These are phyloP conservation scores for Drosophila asahinai DNA, from an alignment of 1,140 invertebrate species.

Conservation along the genomic window DNA sequence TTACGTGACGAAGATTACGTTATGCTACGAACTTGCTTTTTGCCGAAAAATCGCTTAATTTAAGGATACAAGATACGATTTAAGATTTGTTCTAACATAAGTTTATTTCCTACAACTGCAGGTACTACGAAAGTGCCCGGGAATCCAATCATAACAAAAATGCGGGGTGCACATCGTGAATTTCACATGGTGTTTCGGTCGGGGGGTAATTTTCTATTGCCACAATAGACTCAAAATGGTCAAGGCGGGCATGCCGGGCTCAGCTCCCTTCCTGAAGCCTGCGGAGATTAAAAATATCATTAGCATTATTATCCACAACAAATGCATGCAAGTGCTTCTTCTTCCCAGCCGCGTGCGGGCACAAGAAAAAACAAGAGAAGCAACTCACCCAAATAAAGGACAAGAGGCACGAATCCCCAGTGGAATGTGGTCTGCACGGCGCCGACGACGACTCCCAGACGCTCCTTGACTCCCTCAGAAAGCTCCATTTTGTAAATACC, in stretches of 20 bases:
- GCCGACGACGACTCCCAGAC: constrained; percentile 87
- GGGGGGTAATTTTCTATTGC: constrained; percentile 75
- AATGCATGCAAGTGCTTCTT: constrained; percentile 22
- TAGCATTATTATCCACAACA: constrained; percentile 20
- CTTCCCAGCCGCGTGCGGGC: constrained; percentile 40
- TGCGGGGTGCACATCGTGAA: constrained; percentile 9
- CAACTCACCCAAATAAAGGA: constrained; percentile 89
- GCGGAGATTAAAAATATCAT: constrained; percentile 14
- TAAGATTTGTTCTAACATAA: constrained; percentile 49
- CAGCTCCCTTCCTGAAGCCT: constrained; percentile 88
- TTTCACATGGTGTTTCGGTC: constrained; percentile 1
- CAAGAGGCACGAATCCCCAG: constrained; percentile 89
- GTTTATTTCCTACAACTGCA: constrained; percentile 67
- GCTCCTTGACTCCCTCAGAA: constrained; percentile 86
- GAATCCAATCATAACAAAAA: constrained; percentile 49
- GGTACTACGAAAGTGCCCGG: constrained; percentile 51
- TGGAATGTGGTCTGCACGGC: constrained; percentile 88
- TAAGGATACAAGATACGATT: background rate
- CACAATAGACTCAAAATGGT: constrained; percentile 86
- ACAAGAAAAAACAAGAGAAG: constrained; percentile 5
- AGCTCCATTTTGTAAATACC: constrained; percentile 54
- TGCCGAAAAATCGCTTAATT: background rate
- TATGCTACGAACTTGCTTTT: background rate
- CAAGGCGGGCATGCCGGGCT: constrained; percentile 88
- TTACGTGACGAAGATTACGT: background rate